A percentile compares a stretch with the other conserved stretches of the same genome.
These are phyloP conservation scores for Dromaius novaehollandiae DNA, from an alignment of 2,113 vertebrate genomes.

Conservation along the genomic window DNA sequence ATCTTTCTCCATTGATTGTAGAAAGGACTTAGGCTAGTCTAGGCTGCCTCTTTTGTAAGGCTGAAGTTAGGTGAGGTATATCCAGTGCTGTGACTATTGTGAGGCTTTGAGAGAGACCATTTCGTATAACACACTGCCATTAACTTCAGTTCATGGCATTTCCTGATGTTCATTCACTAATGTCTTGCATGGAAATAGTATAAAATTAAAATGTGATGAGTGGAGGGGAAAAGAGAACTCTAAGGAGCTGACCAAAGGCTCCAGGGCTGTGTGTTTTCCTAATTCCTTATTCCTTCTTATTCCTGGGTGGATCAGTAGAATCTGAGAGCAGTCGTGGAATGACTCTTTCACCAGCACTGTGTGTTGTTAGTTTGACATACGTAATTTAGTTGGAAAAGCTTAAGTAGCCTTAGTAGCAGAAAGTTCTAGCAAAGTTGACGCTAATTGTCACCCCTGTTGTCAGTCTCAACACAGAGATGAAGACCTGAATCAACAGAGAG, in stretches of 20 bases:
- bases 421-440: conserved; percentile 38
- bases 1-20: background rate
- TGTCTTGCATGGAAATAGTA: background rate
- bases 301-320: background rate
- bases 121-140: background rate
- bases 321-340: background rate
- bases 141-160: background rate
- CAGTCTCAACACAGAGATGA: conserved; percentile 43
- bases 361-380: conserved; percentile 30
- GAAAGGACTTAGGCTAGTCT: background rate
- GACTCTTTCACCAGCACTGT: conserved; percentile 14
- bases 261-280: background rate
- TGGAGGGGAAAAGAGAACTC: background rate
- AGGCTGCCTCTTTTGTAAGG: background rate
- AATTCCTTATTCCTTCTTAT: background rate
- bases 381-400: conserved; percentile 54
- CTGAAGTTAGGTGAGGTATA: background rate
- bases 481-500: conserved; percentile 31
- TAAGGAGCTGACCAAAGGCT: background rate
- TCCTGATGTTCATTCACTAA: background rate
- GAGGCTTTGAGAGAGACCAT: background rate
- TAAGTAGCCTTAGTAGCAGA: conserved; percentile 61
- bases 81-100: background rate
- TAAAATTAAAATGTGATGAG: background rate
- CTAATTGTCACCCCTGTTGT: conserved; percentile 40